phyloP scores from a whole-genome alignment of 2,113 vertebrate species.

The Megaptera novaeangliae region DNA sequence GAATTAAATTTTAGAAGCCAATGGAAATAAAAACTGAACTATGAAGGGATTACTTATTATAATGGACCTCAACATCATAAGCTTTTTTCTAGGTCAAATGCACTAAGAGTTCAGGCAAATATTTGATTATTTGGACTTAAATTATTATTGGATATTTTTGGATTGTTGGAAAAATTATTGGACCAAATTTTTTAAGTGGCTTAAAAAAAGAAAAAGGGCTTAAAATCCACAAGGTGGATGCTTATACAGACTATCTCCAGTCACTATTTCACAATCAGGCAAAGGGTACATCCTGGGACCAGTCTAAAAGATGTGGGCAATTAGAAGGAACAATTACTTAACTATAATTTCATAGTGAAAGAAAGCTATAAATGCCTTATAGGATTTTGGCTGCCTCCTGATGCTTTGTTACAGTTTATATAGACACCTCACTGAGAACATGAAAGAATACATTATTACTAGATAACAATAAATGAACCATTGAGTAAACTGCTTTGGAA shows the following conservation, averaged over 20 bases:
- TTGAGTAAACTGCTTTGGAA: background rate
- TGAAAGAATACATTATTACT: background rate
- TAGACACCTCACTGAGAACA: background rate
- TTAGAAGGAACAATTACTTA: background rate
- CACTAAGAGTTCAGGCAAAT: background rate
- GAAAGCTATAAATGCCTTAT: background rate
- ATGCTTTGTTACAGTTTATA: background rate
- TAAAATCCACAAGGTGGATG: background rate
- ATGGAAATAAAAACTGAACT: background rate
- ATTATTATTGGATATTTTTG: background rate
- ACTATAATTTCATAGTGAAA: background rate
- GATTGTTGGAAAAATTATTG: background rate
- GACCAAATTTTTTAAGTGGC: background rate
- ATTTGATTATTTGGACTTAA: background rate
- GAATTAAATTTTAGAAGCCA: slow-evolving; percentile 31
- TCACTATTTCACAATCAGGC: background rate
- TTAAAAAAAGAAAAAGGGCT: slow-evolving; percentile 11
- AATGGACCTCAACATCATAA: background rate
- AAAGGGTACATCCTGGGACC: background rate
- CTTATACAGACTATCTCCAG: background rate
- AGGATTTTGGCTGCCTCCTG: background rate
- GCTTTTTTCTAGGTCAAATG: background rate
- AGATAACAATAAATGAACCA: background rate
- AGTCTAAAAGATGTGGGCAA: background rate
- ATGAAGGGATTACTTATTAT: background rate